Evolutionary conservation across 2,888 invertebrate species (phyloP).

Genomic region (Pterostichus niger): DNA sequence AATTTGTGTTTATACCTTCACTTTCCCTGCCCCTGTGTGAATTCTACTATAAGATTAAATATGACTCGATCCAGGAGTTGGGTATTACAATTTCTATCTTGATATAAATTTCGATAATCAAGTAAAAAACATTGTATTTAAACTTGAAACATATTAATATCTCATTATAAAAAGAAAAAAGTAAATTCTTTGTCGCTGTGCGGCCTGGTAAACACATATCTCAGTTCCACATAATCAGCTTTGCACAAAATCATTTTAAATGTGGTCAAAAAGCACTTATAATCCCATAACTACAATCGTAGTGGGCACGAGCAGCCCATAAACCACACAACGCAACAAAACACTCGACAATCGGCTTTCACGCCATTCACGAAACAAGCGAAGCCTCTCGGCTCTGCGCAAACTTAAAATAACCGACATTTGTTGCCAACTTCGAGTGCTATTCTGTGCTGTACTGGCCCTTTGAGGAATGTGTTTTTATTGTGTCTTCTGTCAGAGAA

Average conservation of each 20-base stretch:
- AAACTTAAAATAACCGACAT: conserved; percentile 62
- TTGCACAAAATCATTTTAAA: conserved; percentile 56
- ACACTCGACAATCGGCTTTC: conserved; percentile 54
- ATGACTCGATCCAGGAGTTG: no score
- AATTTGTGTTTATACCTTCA: no score
- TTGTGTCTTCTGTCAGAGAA: conserved; percentile 59
- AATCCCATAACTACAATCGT: conserved; percentile 68
- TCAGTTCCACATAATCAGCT: conserved; percentile 55
- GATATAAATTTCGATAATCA: no score
- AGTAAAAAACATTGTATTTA: no score
- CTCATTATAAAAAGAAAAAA: conserved; percentile 2
- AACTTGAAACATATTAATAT: conserved; percentile 14
- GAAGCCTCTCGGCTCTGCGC: not conserved
- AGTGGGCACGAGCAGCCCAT: conserved; percentile 60
- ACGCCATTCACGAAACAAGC: conserved; percentile 45
- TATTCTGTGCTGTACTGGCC: conserved; percentile 1
- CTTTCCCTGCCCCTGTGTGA: no score
- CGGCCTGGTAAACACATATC: conserved; percentile 5
- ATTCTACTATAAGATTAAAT: no score
- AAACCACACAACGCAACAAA: conserved; percentile 30
- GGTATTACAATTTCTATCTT: no score
- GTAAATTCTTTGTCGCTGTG: conserved; percentile 11
- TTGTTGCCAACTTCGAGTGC: conserved; percentile 45
- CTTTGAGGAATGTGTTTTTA: conserved; percentile 47
- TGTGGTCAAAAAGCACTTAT: conserved; percentile 68